Base-by-base conservation (phyloP, 1,140 invertebrate genomes). In the Drosophila pectinifera region DNA sequence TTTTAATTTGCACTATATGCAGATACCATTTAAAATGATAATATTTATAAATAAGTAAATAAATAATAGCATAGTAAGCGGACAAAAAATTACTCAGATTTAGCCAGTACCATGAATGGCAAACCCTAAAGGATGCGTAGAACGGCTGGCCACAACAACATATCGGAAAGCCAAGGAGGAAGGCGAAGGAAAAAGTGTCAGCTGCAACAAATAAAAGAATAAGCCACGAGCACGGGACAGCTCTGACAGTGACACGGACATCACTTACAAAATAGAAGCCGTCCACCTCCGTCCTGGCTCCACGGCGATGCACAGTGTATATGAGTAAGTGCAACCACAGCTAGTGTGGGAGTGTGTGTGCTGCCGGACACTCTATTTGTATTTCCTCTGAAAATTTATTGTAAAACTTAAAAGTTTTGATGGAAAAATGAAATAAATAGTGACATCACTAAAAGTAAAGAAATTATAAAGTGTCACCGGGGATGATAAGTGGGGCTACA, bases 401-500 rank as follows among this genome's bases (percentile, higher is more conserved):
- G 82, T 90, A 90, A 90, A 90, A 88, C 89, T 91, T 91, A 89
- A 91, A 91, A 89, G 84, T 91, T 91, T 83, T 91, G 85, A 90
- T 91, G 85, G 90, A 90, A 91, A 88, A 91, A 91, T 91, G 83
- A 91, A 91, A 91, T 91, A 91, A 91, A 91, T 90, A 91, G 82
- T 91, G 90, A 91, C 90, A 91, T 84, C 90, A 89, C 90, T 90
- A 91, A 91, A 91, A 90, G 86, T 90, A 83, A 91, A 91, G 90
- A 91, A 91, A 91, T 91, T 91, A 91, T 91, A 91, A 91, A 91
- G 90, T 91, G 90, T 91, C 90, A 91, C 82, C 83, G 70, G 83
- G 90, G 90, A 88, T 91, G 90, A 91, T 88, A 91, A 91, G 90
- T 91, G 90, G 90, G 68, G 83, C 90, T 84, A 72, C 81, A 85